Percentiles rank a stretch among this genome's conserved stretches.
Evolutionary conservation across 2,113 vertebrate genomes (phyloP).

Genomic region (Dasyornis broadbenti): DNA sequence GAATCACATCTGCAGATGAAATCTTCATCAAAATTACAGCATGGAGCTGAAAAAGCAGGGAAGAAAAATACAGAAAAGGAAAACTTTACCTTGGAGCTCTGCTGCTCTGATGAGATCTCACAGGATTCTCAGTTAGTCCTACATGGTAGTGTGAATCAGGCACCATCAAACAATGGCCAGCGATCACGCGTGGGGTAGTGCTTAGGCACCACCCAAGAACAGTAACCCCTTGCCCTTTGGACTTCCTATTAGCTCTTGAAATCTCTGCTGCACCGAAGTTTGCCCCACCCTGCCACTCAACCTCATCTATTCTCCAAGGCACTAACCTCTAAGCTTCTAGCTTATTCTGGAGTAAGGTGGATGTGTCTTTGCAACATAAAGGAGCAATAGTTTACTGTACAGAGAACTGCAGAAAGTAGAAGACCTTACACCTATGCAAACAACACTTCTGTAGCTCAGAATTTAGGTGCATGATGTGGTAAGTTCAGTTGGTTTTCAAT

Average conservation of each 20-base stretch:
- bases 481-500: not conserved
- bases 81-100: constrained; percentile 30
- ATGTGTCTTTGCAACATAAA: not conserved
- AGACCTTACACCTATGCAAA: not conserved
- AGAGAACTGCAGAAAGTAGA: not conserved
- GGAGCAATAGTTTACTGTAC: not conserved
- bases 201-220: constrained; percentile 10
- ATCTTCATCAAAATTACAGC: not conserved
- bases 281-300: constrained; percentile 14
- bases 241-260: constrained; percentile 26
- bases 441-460: not conserved
- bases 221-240: constrained; percentile 27
- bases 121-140: not conserved
- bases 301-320: not conserved
- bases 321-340: not conserved
- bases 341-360: not conserved
- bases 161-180: not conserved
- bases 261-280: not conserved
- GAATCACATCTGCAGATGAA: not conserved
- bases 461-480: not conserved
- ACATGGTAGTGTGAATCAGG: not conserved
- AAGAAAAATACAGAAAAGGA: not conserved
- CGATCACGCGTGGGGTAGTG: not conserved
- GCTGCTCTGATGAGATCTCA: not conserved
- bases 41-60: not conserved